Base-by-base conservation (phyloP, 2,888 invertebrate species). In the Rotaria sp. region DNA sequence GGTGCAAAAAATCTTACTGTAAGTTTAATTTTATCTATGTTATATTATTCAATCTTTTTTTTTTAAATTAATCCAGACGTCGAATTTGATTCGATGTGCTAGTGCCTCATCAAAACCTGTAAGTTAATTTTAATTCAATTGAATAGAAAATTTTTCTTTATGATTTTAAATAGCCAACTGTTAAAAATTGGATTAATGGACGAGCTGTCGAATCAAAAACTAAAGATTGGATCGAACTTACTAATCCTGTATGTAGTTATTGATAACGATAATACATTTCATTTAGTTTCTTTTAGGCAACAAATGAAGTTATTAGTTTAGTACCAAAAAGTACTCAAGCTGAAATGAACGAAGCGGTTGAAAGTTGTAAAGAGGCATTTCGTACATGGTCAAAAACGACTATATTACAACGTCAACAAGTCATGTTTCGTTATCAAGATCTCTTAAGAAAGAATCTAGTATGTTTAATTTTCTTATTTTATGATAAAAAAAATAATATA, bases 181-280 rank as follows among this genome's bases (percentile, higher is more conserved):
- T 96, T 41, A 97, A 98, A 92, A 93, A 97, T 87, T 99, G 95
- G 92, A 96, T 99, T 89, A 94, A 98, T 93, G 97, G 97, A 86
- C 94, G 97, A 91, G 95, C 95, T 92, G 91, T 93, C 87, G 97
- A 99, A 88, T 99, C 98, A 0, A 95, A 96, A 91, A 94, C 97
- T 0, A 94, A 92, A 41, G 94, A 97, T 89, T 99, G 96, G 95
- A 95, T 97, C 89, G 97, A 98, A 89, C 93, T 99, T 21, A 95
- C 95, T 88, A 95, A 99, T 92, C 99, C 99, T 84, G 93, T 93
- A 89, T 90, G 91, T 89, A 74, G 26, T 85, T 85, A 75, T 85
- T 11, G 30, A 13, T n/a, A 41, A 59, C 35, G 50, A 7, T 30
- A 10, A 35, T 50, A 15, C 50, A 75, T 74, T 50, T n/a, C 0